Evolutionary conservation across 1,140 invertebrate genomes (phyloP).

Genomic region (Heliconius hermathena): DNA sequence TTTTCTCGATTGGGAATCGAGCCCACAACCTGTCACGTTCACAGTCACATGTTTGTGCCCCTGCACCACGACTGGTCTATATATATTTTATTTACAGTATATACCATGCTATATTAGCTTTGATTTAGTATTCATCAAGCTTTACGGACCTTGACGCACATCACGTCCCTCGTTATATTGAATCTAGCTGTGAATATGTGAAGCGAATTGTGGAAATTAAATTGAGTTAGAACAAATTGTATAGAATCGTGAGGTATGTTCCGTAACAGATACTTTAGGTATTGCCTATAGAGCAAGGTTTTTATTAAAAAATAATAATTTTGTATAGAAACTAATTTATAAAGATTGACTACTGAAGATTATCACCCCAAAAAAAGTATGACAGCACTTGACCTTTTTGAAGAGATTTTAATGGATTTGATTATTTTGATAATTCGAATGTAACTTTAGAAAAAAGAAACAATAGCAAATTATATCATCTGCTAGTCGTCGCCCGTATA

Average conservation of each 20-base stretch:
- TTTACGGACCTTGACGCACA: constrained; percentile 11
- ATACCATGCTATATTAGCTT: not conserved
- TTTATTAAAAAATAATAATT: not conserved
- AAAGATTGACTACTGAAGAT: no score
- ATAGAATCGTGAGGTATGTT: not conserved
- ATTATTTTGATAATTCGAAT: no score
- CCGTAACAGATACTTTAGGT: not conserved
- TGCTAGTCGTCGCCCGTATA: no score
- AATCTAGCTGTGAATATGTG: constrained; percentile 37
- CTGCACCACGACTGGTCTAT: no score
- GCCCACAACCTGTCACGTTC: no score
- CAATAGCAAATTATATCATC: no score
- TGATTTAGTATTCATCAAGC: constrained; percentile 18
- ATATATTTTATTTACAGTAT: not conserved
- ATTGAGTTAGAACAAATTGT: constrained; percentile 23
- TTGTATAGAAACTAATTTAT: not conserved
- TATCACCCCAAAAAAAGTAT: no score
- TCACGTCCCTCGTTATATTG: constrained; percentile 39
- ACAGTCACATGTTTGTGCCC: no score
- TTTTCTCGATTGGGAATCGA: no score
- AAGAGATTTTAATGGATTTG: no score
- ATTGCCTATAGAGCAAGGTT: not conserved
- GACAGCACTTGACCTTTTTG: no score
- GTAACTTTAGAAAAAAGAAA: no score
- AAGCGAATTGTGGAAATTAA: constrained; percentile 30